These are phyloP conservation scores for Xiphophorus maculatus DNA, from an alignment of 2,113 vertebrate species.

Conservation along the genomic window DNA sequence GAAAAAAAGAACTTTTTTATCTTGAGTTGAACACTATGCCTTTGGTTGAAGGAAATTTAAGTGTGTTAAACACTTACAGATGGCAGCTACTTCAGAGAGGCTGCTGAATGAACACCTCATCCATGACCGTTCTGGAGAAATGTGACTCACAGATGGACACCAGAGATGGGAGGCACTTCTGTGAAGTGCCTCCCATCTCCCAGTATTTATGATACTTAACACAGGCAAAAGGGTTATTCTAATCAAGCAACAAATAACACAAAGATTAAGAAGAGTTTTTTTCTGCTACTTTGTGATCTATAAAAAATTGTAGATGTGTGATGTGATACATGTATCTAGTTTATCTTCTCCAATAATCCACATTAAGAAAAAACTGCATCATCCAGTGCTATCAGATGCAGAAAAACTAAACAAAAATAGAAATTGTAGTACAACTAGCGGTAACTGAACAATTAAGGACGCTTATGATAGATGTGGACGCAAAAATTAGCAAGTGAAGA, in stretches of 20 bases:
- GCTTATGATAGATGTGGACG: too few species aligned
- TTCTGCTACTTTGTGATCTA: neutral
- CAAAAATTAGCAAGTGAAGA: too few species aligned
- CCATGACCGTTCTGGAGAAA: constrained; percentile 38
- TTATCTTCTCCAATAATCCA: neutral
- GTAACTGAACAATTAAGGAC: too few species aligned
- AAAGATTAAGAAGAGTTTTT: constrained; percentile 9
- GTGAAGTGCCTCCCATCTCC: constrained; percentile 10
- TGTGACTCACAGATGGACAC: constrained; percentile 47
- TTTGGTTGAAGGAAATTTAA: constrained; percentile 41
- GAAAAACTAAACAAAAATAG: too few species aligned
- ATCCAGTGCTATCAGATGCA: too few species aligned
- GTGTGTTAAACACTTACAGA: constrained; percentile 43
- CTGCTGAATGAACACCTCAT: constrained; percentile 46
- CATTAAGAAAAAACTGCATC: neutral
- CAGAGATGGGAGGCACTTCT: constrained; percentile 56
- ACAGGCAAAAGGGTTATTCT: constrained; percentile 49
- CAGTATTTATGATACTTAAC: constrained; percentile 44
- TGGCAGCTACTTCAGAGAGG: constrained; percentile 42
- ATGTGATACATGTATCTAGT: neutral
- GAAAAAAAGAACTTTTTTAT: neutral
- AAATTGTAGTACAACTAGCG: too few species aligned
- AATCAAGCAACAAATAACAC: constrained; percentile 29
- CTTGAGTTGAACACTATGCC: constrained; percentile 18
- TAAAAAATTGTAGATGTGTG: too few species aligned